These are phyloP conservation scores for Papilio glaucus DNA, from an alignment of 1,140 invertebrate genomes.

Conservation along the genomic window DNA sequence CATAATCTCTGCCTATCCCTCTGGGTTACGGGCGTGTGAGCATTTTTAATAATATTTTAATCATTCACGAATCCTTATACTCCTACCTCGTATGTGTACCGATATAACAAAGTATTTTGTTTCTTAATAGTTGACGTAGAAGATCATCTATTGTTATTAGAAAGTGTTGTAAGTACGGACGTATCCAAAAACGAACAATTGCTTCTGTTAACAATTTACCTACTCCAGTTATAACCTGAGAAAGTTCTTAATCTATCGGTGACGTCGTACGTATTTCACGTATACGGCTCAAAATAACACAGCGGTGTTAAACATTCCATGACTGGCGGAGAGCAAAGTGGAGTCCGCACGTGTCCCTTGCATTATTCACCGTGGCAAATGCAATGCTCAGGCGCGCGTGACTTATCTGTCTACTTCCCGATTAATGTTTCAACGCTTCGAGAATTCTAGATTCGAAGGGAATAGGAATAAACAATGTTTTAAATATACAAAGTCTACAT, in stretches of 20 bases:
- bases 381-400: slow-evolving; percentile 58
- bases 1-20: no score
- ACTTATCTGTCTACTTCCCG: slow-evolving; percentile 62
- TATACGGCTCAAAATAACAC: slow-evolving; percentile 46
- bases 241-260: no score
- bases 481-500: not conserved
- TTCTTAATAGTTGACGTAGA: no score
- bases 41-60: no score
- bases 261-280: slow-evolving; percentile 31
- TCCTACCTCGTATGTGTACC: not conserved
- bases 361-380: slow-evolving; percentile 77
- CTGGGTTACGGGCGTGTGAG: no score
- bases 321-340: slow-evolving; percentile 50
- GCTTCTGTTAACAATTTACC: no score
- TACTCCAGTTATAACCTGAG: no score
- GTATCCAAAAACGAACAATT: no score
- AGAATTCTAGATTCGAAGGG: slow-evolving; percentile 46
- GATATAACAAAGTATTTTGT: no score
- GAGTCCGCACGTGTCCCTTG: slow-evolving; percentile 63
- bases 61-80: no score
- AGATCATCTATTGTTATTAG: no score
- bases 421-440: slow-evolving; percentile 58
- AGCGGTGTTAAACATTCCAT: slow-evolving; percentile 62
- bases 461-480: slow-evolving; percentile 40
- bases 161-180: no score